phyloP scores from a whole-genome alignment of 2,797 vertebrate genomes.

The Aulostomus chinensis region DNA sequence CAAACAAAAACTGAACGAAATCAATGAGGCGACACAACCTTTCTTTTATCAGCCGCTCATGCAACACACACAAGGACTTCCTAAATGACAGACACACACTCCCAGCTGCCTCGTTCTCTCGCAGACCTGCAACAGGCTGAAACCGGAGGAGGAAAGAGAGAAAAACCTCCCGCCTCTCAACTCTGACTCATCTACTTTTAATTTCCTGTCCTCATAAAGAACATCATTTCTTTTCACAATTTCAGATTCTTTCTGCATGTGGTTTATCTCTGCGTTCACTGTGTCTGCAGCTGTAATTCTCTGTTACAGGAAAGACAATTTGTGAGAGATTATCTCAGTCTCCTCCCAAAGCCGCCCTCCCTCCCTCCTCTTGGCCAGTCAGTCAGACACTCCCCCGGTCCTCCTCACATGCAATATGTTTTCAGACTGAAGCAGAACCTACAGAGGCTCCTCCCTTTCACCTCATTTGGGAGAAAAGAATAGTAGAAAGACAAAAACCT shows the following conservation, averaged over 20 bases:
- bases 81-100: neutral
- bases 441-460: slow-evolving; percentile 46
- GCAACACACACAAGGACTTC: too few relatives aligned
- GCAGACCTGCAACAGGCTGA: neutral
- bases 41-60: too few relatives aligned
- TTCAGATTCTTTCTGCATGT: too few relatives aligned
- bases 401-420: slow-evolving; percentile 12
- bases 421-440: slow-evolving; percentile 12
- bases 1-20: too few relatives aligned
- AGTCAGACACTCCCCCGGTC: slow-evolving; percentile 23
- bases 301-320: too few relatives aligned
- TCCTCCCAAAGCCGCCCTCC: neutral
- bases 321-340: too few relatives aligned
- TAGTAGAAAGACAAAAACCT: slow-evolving; percentile 3
- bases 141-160: neutral
- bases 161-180: neutral
- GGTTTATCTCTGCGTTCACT: too few relatives aligned
- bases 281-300: too few relatives aligned
- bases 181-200: neutral
- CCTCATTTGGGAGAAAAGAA: slow-evolving; percentile 29
- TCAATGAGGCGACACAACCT: too few relatives aligned
- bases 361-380: neutral
- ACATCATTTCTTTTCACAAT: too few relatives aligned
- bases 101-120: neutral
- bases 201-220: neutral